Evolutionary conservation across 2,888 invertebrate genomes (phyloP), one percentile per base, ranked within the genome.

Genomic region (Synanthedon andrenaeformis): DNA sequence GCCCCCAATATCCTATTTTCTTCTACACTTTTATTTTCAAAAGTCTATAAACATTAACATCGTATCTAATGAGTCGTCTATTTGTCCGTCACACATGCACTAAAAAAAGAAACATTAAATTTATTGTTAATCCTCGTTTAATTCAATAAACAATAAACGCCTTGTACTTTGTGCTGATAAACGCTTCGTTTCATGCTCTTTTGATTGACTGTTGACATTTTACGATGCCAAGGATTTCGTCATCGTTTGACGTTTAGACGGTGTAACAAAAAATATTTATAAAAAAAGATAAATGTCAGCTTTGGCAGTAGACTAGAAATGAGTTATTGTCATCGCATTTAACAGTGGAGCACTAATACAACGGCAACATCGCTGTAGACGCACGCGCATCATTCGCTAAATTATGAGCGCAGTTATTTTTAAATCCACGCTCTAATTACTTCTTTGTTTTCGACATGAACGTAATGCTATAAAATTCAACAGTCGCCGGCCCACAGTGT

Each of bases 171-270:
- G 66, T 70, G 64, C 64, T 64, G 69, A 63, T 65, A 62, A 65
- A 58, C 60, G 49, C 42, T 52, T 41, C 55, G 61, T 66, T 68
- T 69, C 65, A 66, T 69, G 74, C 69, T 63, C 65, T 68, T 78
- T 78, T 79, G 75, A 81, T 81, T 71, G 76, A 73, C 74, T 76
- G 79, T 74, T 79, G 79, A 81, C 78, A 78, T 74, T 73, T 70
- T 62, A 60, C 58, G 63, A 64, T 61, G 62, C 58, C 61, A 59
- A 58, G 54, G 58, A 62, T 65, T 65, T 58, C 58, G 55, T 58
- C 60, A 62, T 53, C 60, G 48, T 54, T 51, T 51, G 53, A n/a
- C 52, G 51, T 11, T 19, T 28, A 13, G 35, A 35, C 35, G 35
- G 35, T 35, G 35, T 35, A 35, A 35, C 35, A 35, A 10, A 35